Evolutionary conservation across 2,113 vertebrate species (phyloP).

Genomic region (Collichthys lucidus): DNA sequence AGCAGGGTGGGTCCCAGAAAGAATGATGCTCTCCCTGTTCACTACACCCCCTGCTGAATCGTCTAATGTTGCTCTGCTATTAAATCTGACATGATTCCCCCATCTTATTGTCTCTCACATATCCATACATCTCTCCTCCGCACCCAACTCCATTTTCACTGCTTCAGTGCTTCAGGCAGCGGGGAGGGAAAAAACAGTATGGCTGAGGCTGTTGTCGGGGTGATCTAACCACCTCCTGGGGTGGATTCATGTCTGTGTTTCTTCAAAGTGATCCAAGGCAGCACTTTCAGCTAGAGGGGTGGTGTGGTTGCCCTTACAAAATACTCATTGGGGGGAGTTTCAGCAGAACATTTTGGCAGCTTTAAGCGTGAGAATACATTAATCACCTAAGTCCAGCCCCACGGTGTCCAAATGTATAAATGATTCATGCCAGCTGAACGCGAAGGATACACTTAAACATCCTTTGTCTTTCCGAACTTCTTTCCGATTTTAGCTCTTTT

Average conservation of each 20-base stretch:
- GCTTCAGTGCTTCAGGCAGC: slow-evolving; percentile 56
- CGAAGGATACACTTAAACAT: slow-evolving; percentile 12
- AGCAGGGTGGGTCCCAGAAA: not conserved
- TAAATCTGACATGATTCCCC: slow-evolving; percentile 40
- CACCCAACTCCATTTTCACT: slow-evolving; percentile 34
- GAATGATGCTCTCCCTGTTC: not conserved
- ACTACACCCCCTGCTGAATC: not conserved
- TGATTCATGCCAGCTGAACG: slow-evolving; percentile 51
- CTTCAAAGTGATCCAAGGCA: slow-evolving; percentile 65
- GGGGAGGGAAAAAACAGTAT: slow-evolving; percentile 10
- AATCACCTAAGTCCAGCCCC: slow-evolving; percentile 47
- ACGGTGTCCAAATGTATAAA: slow-evolving; percentile 54
- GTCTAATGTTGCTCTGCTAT: slow-evolving; percentile 5
- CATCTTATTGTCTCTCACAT: slow-evolving; percentile 29
- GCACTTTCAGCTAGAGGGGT: slow-evolving; percentile 55
- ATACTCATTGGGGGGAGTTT: slow-evolving; percentile 57
- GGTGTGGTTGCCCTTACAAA: slow-evolving; percentile 55
- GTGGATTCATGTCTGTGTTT: slow-evolving; percentile 68
- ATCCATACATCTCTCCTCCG: slow-evolving; percentile 5
- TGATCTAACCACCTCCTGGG: slow-evolving; percentile 70
- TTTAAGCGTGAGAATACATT: slow-evolving; percentile 56
- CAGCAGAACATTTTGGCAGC: slow-evolving; percentile 66
- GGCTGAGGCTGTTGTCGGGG: slow-evolving; percentile 56
- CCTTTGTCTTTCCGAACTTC: slow-evolving; percentile 22
- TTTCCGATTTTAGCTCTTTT: slow-evolving; percentile 10